Base-by-base conservation (phyloP, 2,113 vertebrate genomes). In the Glareola pratincola region DNA sequence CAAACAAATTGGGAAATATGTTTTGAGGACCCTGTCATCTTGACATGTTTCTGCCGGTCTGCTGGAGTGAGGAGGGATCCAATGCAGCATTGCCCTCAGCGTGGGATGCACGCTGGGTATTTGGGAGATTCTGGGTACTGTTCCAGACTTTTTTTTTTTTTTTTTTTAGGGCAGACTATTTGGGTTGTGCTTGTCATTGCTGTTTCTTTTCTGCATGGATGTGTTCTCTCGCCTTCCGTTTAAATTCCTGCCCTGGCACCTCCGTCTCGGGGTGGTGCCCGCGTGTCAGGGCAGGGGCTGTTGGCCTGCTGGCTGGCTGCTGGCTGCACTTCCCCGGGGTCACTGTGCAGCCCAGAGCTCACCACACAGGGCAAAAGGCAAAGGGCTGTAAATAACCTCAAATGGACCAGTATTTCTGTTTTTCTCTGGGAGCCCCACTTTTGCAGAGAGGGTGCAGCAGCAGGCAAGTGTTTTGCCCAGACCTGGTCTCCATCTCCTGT, bases 61-160 rank as follows among this genome's bases (percentile, higher is more conserved):
- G 50, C 1, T 50, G 41, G 27, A 69, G 3, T 26, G 32, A 71
- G 66, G 8, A 4, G 29, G 53, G 14, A 27, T 56, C 73, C 36
- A 56, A 0, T 7, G 16, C 34, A 76, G 23, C 21, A 34, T 16
- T 74, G 18, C 16, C 7, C 27, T 77, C n/a, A 59, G 43, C 5
- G 18, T 67, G 30, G 76, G 50, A 54, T 1, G 1, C 6, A 29
- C 2, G 0, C 9, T 0, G 3, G 9, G 7, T 39, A 22, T 76
- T 69, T 60, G 11, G 15, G 32, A 88, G 20, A 13, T 43, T 53
- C 62, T 4, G 30, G 8, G 12, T 73, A 85, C 15, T 47, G 14
- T 76, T 90, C 32, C 21, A 76, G 24, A 18, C 3, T 60, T 19
- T 14, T 54, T 15, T 6, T n/a, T 60, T n/a, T 64, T 79, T 41